Conservation (phyloP, 2,113 vertebrate species). For the Leptobrachium ailaonicum region DNA sequence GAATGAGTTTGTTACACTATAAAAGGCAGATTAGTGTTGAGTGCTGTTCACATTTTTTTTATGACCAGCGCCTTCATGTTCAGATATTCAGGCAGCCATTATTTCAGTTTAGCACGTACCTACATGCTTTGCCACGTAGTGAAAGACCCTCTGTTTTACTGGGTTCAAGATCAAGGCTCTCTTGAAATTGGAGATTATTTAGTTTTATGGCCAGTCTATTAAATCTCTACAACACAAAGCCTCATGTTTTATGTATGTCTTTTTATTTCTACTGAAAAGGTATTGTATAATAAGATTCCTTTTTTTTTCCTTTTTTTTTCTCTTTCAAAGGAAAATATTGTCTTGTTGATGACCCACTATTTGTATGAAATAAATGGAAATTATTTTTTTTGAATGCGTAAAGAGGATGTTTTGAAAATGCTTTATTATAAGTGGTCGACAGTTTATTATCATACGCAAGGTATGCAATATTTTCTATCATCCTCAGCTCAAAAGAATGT, state of each 20-base stretch:
- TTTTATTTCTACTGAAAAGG: not conserved
- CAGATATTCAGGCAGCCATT: not conserved
- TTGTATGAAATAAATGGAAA: too few relatives aligned
- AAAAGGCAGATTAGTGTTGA: not conserved
- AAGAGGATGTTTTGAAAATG: too few relatives aligned
- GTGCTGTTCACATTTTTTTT: not conserved
- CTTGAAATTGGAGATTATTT: conserved; percentile 4
- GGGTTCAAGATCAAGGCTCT: conserved; percentile 11
- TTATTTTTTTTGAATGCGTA: too few relatives aligned
- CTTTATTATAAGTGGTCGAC: too few relatives aligned
- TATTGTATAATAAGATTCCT: too few relatives aligned
- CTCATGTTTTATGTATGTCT: conserved; percentile 13
- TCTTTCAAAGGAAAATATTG: too few relatives aligned
- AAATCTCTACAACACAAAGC: not conserved
- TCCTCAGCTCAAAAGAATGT: too few relatives aligned
- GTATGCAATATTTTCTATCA: too few relatives aligned
- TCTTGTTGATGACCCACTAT: too few relatives aligned
- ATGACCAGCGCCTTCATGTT: not conserved
- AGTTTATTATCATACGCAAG: too few relatives aligned
- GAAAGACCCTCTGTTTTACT: not conserved
- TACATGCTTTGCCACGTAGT: not conserved
- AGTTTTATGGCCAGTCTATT: conserved; percentile 12
- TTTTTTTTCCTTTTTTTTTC: too few relatives aligned
- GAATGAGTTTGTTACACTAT: not conserved
- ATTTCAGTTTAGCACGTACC: not conserved